Evolutionary conservation across 2,797 vertebrate genomes (phyloP), one percentile per base, ranked within the genome.

Genomic region (Lepidocolaptes lacrymiger): DNA sequence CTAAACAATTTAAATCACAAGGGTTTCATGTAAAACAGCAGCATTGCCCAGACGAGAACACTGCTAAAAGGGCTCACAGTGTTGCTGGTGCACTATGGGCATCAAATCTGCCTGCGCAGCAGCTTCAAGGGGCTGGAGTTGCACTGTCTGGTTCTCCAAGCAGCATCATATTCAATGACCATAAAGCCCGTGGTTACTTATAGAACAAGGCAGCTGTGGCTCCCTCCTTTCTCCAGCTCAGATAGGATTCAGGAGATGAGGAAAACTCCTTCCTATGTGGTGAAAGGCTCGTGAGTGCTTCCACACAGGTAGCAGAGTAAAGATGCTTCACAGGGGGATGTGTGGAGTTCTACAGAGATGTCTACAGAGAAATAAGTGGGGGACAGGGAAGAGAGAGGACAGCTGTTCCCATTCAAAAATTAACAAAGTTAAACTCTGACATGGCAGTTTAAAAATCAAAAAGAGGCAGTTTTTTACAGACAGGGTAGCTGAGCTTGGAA

Each of bases 401-500:
- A 89, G 66, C 76, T 85, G 52, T 88, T 91, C 76, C 68, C 19
- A 14, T 61, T 34, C 68, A 46, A 11, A n/a, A 51, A 44, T 63
- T 56, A 75, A 67, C 41, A 44, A 77, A 80, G 69, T 80, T 80
- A 83, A 84, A 80, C 56, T 79, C 94, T 32, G 48, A 73, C 27
- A 22, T 0, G 32, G 75, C 85, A 71, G 32, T 68, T 93, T 56
- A 36, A 85, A 83, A 91, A 66, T 24, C 68, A 39, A 49, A 27
- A 78, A 88, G 48, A 71, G 56, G 56, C 68, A 43, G 32, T 59
- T 95, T 88, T 74, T 66, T 54, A 41, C 52, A 88, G 64, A 30
- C 32, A 34, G 51, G 48, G 43, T 59, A 83, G 90, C 83, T 63
- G 79, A 95, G 78, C 89, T 91, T 76, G 77, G 80, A 91, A 89